These are phyloP conservation scores for Podotricha telesiphe DNA, from an alignment of 2,888 invertebrate species.

Conservation along the genomic window DNA sequence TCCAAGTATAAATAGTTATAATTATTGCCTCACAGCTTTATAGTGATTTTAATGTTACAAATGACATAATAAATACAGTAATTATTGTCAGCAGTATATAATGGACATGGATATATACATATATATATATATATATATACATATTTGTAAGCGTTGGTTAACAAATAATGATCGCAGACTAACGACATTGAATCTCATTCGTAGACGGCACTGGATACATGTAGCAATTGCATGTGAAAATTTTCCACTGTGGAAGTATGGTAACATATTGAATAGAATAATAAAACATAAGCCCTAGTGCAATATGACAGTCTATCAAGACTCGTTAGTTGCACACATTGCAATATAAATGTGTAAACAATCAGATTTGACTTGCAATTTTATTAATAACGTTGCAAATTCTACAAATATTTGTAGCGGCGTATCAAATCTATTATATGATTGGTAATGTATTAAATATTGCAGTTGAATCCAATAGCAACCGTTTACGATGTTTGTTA, in stretches of 20 bases:
- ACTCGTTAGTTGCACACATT: neutral
- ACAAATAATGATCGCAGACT: conserved; percentile 24
- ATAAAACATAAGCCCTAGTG: conserved; percentile 10
- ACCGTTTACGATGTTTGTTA: neutral
- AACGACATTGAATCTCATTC: conserved; percentile 40
- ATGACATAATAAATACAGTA: conserved; percentile 25
- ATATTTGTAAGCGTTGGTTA: conserved; percentile 29
- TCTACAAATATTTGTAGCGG: neutral
- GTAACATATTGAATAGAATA: conserved; percentile 14
- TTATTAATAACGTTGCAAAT: conserved; percentile 3
- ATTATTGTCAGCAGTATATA: conserved; percentile 39
- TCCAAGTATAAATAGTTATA: conserved; percentile 15
- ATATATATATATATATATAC: too few relatives aligned
- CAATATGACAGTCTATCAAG: too few relatives aligned
- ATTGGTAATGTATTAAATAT: too few relatives aligned
- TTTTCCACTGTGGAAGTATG: conserved; percentile 40
- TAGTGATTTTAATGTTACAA: conserved; percentile 26
- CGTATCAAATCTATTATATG: too few relatives aligned
- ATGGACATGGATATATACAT: too few relatives aligned
- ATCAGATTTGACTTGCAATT: conserved; percentile 9
- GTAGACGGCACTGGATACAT: conserved; percentile 28
- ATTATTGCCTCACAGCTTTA: conserved; percentile 7
- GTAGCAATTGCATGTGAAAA: conserved; percentile 33
- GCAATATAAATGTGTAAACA: conserved; percentile 9
- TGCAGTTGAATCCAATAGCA: neutral